Evolutionary conservation across 2,888 invertebrate genomes (phyloP).

Genomic region (Tricholauxania praeusta): DNA sequence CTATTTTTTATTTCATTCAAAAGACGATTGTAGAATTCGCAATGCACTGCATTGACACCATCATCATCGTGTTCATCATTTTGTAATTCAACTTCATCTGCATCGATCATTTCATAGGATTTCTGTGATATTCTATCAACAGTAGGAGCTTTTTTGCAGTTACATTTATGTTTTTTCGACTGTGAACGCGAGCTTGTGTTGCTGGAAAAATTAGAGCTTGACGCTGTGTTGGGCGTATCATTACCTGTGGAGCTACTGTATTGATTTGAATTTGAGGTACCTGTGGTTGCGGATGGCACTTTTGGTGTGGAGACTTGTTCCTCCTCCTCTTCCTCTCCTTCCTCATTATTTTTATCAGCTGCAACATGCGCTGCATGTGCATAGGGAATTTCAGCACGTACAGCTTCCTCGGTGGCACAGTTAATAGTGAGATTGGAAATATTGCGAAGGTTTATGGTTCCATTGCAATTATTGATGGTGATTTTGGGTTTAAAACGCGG

Average conservation of each 20-base stretch:
- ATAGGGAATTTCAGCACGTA: constrained; percentile 56
- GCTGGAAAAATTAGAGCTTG: constrained; percentile 58
- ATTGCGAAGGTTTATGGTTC: constrained; percentile 66
- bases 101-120: constrained; percentile 8
- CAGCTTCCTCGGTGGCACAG: constrained; percentile 61
- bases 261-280: neutral
- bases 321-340: constrained; percentile 32
- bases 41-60: constrained; percentile 60
- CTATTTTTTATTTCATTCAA: constrained; percentile 66
- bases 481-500: constrained; percentile 65
- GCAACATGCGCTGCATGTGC: constrained; percentile 28
- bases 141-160: constrained; percentile 22
- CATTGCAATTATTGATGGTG: constrained; percentile 67
- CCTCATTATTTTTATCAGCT: constrained; percentile 34
- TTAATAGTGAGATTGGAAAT: constrained; percentile 67
- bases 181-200: constrained; percentile 61
- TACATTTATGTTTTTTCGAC: constrained; percentile 56
- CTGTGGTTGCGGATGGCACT: neutral
- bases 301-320: neutral
- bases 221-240: constrained; percentile 39
- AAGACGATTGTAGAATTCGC: constrained; percentile 67
- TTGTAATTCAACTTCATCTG: constrained; percentile 28
- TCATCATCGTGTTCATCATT: constrained; percentile 43
- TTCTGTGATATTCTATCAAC: constrained; percentile 37
- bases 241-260: constrained; percentile 7